These are phyloP conservation scores for Peromyscus leucopus DNA, from an alignment of 2,113 vertebrate genomes.

Conservation along the genomic window DNA sequence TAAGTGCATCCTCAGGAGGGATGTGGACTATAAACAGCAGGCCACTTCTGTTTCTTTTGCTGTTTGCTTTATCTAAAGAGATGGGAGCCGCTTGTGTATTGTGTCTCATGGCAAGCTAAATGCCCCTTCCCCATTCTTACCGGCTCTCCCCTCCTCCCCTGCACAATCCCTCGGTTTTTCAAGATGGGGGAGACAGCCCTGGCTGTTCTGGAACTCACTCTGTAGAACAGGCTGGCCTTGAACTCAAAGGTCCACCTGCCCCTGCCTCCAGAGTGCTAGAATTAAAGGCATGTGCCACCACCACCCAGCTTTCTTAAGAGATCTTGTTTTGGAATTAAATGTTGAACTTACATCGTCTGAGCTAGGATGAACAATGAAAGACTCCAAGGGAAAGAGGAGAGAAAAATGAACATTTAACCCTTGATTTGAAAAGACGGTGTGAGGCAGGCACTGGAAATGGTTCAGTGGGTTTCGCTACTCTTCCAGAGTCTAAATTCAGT, in stretches of 20 bases:
- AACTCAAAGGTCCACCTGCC: background rate
- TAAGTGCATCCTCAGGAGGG: background rate
- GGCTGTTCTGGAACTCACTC: background rate
- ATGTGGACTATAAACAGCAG: background rate
- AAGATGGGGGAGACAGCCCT: background rate
- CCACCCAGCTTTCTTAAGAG: background rate
- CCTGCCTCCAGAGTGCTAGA: background rate
- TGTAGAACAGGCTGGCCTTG: background rate
- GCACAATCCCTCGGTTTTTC: background rate
- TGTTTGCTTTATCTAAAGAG: background rate
- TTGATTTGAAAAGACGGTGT: background rate
- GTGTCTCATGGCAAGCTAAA: background rate
- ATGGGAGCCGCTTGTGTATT: background rate
- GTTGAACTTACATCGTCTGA: background rate
- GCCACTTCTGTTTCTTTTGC: background rate
- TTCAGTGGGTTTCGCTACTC: background rate
- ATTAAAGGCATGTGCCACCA: background rate
- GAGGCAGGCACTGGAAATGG: background rate
- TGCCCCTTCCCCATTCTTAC: background rate
- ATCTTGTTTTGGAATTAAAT: background rate
- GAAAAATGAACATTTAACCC: background rate
- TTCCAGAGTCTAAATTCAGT: background rate
- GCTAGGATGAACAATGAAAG: background rate
- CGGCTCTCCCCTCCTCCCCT: background rate
- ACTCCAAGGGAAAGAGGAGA: background rate